A percentile compares a stretch with the other conserved stretches of the same genome.
Evolutionary conservation across 2,113 vertebrate genomes (phyloP).

Genomic region (Turnix velox): DNA sequence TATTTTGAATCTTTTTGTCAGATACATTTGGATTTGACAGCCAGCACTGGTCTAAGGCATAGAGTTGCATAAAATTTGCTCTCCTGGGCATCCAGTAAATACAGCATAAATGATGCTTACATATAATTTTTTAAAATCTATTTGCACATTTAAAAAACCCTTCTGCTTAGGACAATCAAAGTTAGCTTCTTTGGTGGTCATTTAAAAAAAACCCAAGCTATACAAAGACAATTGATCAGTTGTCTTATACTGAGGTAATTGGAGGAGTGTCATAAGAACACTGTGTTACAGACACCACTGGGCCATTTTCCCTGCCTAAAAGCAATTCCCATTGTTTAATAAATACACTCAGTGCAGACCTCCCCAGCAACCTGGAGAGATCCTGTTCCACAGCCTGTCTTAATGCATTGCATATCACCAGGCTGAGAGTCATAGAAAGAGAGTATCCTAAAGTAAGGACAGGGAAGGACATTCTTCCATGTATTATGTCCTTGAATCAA

Average conservation of each 20-base stretch:
- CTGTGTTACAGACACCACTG: not conserved
- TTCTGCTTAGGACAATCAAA: not conserved
- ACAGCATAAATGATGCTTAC: not conserved
- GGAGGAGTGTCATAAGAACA: not conserved
- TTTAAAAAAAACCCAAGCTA: not conserved
- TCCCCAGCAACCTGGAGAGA: not conserved
- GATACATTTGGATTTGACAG: not conserved
- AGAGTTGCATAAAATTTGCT: constrained; percentile 22
- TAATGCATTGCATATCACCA: not conserved
- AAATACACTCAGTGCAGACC: accelerated
- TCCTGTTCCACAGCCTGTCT: not conserved
- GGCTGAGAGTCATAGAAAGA: not conserved
- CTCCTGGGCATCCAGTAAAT: constrained; percentile 1
- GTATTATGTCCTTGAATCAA: not conserved
- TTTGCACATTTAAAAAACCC: not conserved
- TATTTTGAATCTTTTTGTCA: not conserved
- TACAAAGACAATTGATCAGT: not conserved
- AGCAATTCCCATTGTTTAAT: not conserved
- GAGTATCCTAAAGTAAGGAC: not conserved
- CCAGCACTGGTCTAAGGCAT: constrained; percentile 27
- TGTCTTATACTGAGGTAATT: constrained; percentile 36
- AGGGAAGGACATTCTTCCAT: not conserved
- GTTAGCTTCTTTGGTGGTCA: constrained; percentile 44
- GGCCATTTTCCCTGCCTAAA: not conserved
- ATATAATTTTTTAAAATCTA: not conserved